These are phyloP conservation scores for Eptatretus burgeri DNA, from an alignment of 2,113 vertebrate species.

Conservation along the genomic window DNA sequence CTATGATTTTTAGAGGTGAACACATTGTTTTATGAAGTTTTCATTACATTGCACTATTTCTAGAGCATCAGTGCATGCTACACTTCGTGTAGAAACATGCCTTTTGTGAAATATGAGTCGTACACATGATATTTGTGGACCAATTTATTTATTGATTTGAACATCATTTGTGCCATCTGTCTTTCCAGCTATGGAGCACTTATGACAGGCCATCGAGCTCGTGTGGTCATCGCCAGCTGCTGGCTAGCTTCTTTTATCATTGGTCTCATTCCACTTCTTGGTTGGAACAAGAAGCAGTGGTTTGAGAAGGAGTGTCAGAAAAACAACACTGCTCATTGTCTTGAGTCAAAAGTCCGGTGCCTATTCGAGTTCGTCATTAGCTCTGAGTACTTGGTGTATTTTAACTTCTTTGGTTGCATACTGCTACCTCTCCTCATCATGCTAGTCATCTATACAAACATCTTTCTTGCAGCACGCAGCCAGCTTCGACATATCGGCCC, in stretches of 20 bases:
- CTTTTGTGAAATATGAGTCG: too few relatives aligned
- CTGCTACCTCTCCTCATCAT: background rate
- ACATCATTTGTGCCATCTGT: constrained; percentile 8
- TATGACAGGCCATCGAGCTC: constrained; percentile 50
- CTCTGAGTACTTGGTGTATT: background rate
- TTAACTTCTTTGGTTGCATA: constrained; percentile 1
- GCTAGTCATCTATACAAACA: background rate
- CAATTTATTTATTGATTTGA: too few relatives aligned
- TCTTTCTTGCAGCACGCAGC: constrained; percentile 42
- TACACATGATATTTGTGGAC: too few relatives aligned
- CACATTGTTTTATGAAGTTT: too few relatives aligned
- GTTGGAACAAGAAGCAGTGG: constrained; percentile 28
- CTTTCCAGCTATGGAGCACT: constrained; percentile 54
- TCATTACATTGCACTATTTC: too few relatives aligned
- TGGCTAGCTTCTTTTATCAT: constrained; percentile 74
- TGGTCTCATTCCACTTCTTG: constrained; percentile 72
- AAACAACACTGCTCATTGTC: constrained; percentile 13
- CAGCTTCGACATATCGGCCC: constrained; percentile 61
- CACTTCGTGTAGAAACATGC: too few relatives aligned
- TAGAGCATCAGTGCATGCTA: too few relatives aligned
- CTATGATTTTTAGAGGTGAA: too few relatives aligned
- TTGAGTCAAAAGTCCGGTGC: constrained; percentile 20
- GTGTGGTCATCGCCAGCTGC: constrained; percentile 53
- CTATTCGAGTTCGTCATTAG: background rate
- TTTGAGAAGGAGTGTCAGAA: constrained; percentile 8